These are phyloP conservation scores for Setipinna tenuifilis DNA, from an alignment of 2,797 vertebrate genomes.

Conservation along the genomic window DNA sequence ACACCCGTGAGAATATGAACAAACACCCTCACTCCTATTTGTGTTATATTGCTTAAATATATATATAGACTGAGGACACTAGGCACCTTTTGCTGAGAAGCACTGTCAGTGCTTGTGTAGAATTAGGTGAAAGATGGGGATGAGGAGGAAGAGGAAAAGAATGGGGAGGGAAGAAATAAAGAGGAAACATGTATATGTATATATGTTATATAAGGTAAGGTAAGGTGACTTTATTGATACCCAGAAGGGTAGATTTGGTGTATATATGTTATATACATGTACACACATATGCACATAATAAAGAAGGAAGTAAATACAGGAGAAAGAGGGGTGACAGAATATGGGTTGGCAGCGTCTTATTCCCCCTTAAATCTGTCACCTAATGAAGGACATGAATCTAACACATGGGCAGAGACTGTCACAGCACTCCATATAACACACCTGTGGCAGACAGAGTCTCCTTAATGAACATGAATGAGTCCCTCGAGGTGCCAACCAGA, in stretches of 20 bases:
- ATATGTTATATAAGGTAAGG: too few species aligned
- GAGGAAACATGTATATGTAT: background rate
- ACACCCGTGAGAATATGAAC: too few species aligned
- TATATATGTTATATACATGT: too few species aligned
- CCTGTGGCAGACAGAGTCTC: background rate
- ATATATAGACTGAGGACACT: background rate
- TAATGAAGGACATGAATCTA: slow-evolving; percentile 18
- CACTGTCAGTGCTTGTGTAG: background rate
- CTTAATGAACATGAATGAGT: slow-evolving; percentile 6
- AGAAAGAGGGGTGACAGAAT: background rate
- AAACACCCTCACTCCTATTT: too few species aligned
- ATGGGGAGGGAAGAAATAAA: background rate
- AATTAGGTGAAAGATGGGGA: background rate
- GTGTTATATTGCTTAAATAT: too few species aligned
- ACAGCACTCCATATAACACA: background rate
- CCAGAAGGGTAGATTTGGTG: too few species aligned
- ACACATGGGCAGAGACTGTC: background rate
- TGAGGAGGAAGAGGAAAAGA: background rate
- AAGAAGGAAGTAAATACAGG: background rate
- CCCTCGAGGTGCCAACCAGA: background rate
- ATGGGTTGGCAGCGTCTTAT: background rate
- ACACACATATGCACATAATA: too few species aligned
- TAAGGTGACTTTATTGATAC: too few species aligned
- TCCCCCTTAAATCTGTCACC: background rate
- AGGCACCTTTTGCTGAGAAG: background rate